Evolutionary conservation across 2,797 vertebrate genomes (phyloP).

Genomic region (Gobionotothen gibberifrons): DNA sequence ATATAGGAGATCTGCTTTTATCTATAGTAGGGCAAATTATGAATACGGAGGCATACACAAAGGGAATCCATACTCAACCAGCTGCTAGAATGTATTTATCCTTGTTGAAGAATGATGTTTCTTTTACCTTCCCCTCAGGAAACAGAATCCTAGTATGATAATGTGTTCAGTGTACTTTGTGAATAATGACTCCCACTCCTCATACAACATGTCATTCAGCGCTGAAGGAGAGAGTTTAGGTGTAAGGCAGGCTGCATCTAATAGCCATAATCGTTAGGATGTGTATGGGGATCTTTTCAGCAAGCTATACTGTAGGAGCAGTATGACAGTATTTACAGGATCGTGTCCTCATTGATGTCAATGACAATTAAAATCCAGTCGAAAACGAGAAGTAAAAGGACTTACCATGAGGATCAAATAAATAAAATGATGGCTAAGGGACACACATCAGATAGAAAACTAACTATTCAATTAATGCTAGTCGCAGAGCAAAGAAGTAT

Average conservation of each 20-base stretch:
- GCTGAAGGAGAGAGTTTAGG: conserved; percentile 20
- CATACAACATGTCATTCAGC: conserved; percentile 36
- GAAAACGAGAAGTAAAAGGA: background rate
- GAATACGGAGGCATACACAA: conserved; percentile 21
- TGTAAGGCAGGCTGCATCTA: conserved; percentile 7
- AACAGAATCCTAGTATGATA: conserved; percentile 42
- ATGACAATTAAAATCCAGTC: conserved; percentile 12
- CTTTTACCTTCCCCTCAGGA: conserved; percentile 12
- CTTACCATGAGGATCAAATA: background rate
- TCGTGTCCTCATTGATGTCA: conserved; percentile 17
- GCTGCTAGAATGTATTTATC: conserved; percentile 29
- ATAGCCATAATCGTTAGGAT: conserved; percentile 24
- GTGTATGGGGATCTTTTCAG: conserved; percentile 1
- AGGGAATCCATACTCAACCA: conserved; percentile 9
- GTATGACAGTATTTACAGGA: conserved; percentile 19
- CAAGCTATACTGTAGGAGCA: background rate
- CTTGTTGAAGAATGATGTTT: conserved; percentile 32
- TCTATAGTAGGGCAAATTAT: conserved; percentile 46
- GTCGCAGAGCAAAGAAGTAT: conserved; percentile 10
- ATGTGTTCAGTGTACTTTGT: conserved; percentile 38
- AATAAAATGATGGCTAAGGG: background rate
- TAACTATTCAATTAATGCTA: conserved; percentile 15
- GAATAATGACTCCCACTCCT: conserved; percentile 43
- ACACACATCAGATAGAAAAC: conserved; percentile 3
- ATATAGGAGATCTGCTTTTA: conserved; percentile 37